Base-by-base conservation (phyloP, 2,113 vertebrate genomes). In the Callipepla californica region DNA sequence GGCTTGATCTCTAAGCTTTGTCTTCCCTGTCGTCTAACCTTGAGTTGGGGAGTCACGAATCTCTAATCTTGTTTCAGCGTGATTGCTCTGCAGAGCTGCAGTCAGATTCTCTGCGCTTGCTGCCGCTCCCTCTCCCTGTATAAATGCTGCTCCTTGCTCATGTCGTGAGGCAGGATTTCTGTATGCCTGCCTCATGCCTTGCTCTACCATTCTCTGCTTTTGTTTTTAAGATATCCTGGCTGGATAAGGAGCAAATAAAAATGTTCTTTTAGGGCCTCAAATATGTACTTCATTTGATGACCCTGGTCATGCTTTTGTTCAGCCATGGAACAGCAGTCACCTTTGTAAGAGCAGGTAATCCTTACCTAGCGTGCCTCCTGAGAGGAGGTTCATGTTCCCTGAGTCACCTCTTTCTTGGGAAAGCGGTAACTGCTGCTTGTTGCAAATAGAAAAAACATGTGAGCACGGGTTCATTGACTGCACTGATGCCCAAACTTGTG, bases 61-160 rank as follows among this genome's bases (percentile, higher is more conserved):
- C 92, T 78, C 30, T 96, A 93, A 94, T 94, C 92, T 94, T 32
- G 74, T 94, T 96, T 85, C 69, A 26, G 89, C 18, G 15, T 89
- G 95, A 94, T 93, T 90, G 94, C 94, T 95, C 87, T 94, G 90
- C 95, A 94, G 95, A 87, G 23, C 90, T 89, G 86, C 90, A 81
- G 95, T 65, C 76, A 86, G 89, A 87, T 94, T 94, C 84, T 93
- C 72, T 84, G 4, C 57, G 86, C 94, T 63, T 65, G 53, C 74
- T 66, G 30, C 75, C 82, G 74, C 66, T 91, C 45, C 30, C 55
- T 83, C 65, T 80, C 58, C 30, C 80, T 68, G 26, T 90, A 68
- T 90, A 80, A 90, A 11, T 1, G 12, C 40, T 50, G 74, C 66
- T 85, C 63, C 67, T 89, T 76, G 89, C 84, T 92, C 62, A 72